Evolutionary conservation across 2,888 invertebrate genomes (phyloP).

Genomic region (Eupithecia subfuscata): DNA sequence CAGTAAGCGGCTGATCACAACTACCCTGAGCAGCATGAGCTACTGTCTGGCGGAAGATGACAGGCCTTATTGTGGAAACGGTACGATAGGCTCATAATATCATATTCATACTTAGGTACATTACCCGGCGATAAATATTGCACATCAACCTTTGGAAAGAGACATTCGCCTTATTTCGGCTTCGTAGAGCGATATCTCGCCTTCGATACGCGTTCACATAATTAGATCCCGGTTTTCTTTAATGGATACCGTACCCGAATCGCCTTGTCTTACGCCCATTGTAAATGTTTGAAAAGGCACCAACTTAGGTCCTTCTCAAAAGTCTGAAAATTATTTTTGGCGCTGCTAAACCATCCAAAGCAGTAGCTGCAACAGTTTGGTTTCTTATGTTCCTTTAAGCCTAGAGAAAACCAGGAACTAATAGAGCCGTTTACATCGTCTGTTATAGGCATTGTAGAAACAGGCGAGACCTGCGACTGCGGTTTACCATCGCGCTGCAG

Average conservation of each 20-base stretch:
- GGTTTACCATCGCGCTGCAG: constrained; percentile 82
- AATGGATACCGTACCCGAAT: not conserved
- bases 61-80: constrained; percentile 81
- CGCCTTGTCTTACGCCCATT: not conserved
- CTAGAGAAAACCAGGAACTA: too few relatives aligned
- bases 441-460: constrained; percentile 84
- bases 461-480: constrained; percentile 89
- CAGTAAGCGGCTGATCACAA: constrained; percentile 76
- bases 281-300: too few relatives aligned
- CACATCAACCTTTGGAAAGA: too few relatives aligned
- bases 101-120: not conserved
- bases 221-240: not conserved
- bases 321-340: not conserved
- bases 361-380: too few relatives aligned
- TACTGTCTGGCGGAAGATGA: constrained; percentile 74
- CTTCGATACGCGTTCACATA: too few relatives aligned
- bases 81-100: constrained; percentile 55
- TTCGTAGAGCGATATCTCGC: too few relatives aligned
- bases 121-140: too few relatives aligned
- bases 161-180: too few relatives aligned
- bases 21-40: constrained; percentile 77
- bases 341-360: not conserved
- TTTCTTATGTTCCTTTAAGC: too few relatives aligned
- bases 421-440: not conserved
- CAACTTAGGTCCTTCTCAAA: not conserved